Evolutionary conservation across 2,797 vertebrate species (phyloP), one percentile per base, ranked within the genome.

Genomic region (Myripristis murdjan): DNA sequence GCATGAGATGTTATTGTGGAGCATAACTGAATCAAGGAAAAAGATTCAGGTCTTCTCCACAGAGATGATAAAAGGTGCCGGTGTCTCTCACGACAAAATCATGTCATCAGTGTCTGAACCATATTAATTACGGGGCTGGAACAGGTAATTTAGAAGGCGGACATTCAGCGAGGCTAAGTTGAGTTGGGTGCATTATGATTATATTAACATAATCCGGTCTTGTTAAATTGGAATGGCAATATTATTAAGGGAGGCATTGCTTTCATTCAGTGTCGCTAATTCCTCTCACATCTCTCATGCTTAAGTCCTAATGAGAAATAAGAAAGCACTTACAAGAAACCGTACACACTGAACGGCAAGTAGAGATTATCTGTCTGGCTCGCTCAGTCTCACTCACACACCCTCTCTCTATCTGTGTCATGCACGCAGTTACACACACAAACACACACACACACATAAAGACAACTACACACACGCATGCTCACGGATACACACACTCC

Each of bases 231-330:
- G 88, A 91, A 87, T 75, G 70, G 81, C 72, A 70, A 73, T 87
- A 82, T 84, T 89, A 90, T 91, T 90, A 87, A 91, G 88, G 71
- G 74, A 54, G 70, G 80, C 67, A 56, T 74, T 65, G 81, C 88
- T 87, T 86, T 85, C 74, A 82, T 78, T 91, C 68, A 51, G 64
- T 67, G 79, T 73, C 69, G 73, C 82, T 92, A 91, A 92, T 92
- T 91, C 89, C 77, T 78, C 81, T 77, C 53, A 80, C 61, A 52
- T 66, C 66, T 54, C 37, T 33, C 67, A 39, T 52, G 76, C 83
- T 87, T 73, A 67, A 84, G 18, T 80, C 83, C 77, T 91, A 92
- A 90, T 91, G 86, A 91, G 90, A 88, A 91, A 88, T 87, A 90
- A 84, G 82, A 80, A 85, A 79, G 75, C 73, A 81, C 79, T 90